Percentiles rank a stretch among this genome's conserved stretches.
These are phyloP conservation scores for Phthorimaea operculella DNA, from an alignment of 1,140 invertebrate species.

Conservation along the genomic window DNA sequence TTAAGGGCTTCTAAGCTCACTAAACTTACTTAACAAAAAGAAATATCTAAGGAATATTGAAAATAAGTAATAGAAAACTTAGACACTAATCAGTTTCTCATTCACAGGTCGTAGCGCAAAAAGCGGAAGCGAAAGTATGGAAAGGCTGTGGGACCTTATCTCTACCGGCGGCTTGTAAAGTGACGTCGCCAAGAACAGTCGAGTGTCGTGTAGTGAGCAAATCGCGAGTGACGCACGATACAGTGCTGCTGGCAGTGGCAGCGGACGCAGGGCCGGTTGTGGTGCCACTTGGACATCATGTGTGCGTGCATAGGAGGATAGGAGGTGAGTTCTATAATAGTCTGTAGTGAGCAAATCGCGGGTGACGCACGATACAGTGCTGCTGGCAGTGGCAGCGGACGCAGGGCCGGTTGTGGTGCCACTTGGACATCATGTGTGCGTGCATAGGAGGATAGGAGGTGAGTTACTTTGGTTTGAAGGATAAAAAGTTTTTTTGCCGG, in stretches of 20 bases:
- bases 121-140: constrained; percentile 39
- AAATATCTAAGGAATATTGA: no score
- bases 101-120: constrained; percentile 36
- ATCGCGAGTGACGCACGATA: constrained; percentile 42
- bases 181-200: constrained; percentile 36
- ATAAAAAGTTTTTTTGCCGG: no score
- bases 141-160: constrained; percentile 39
- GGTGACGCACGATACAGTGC: constrained; percentile 45
- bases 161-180: constrained; percentile 24
- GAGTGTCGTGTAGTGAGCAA: constrained; percentile 38
- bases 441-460: constrained; percentile 25
- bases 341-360: constrained; percentile 28
- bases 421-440: constrained; percentile 46
- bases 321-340: constrained; percentile 35
- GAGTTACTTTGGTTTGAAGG: no score
- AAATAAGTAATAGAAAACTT: no score
- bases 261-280: constrained; percentile 37
- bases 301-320: constrained; percentile 38
- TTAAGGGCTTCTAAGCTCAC: no score
- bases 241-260: constrained; percentile 33
- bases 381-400: constrained; percentile 33
- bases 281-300: constrained; percentile 52
- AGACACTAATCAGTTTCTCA: no score
- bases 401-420: constrained; percentile 47
- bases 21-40: no score